phyloP scores from a whole-genome alignment of 2,888 invertebrate genomes.

The Melipona beecheii region DNA sequence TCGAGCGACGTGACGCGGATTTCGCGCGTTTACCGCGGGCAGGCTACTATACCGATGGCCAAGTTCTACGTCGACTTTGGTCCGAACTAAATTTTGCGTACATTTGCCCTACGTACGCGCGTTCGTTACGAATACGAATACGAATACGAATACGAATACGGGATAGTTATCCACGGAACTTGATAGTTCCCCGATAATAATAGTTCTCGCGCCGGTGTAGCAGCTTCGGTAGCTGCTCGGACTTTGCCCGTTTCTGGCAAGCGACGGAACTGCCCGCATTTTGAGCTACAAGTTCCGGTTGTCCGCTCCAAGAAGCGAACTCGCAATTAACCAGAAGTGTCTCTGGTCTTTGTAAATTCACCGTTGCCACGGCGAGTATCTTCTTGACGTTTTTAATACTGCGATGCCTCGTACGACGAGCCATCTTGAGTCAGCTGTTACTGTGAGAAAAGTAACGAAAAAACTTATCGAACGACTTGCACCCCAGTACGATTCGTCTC shows the following conservation, averaged over 20 bases:
- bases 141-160: conserved; percentile 5
- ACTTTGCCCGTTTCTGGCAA: conserved; percentile 41
- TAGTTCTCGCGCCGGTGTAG: conserved; percentile 46
- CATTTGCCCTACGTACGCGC: conserved; percentile 3
- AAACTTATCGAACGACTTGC: too few species aligned
- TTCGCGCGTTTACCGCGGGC: too few species aligned
- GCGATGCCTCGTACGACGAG: too few species aligned
- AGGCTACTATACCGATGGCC: too few species aligned
- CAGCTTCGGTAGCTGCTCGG: conserved; percentile 53
- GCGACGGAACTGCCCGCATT: conserved; percentile 50
- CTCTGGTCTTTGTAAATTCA: conserved; percentile 13
- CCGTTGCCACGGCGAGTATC: not conserved
- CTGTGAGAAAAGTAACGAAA: not conserved
- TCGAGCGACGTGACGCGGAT: too few species aligned
- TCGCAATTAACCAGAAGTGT: conserved; percentile 7
- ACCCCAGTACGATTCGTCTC: too few species aligned
- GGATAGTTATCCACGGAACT: conserved; percentile 46
- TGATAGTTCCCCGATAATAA: conserved; percentile 62
- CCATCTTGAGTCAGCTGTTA: not conserved
- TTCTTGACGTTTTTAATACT: not conserved
- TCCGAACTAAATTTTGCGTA: not conserved
- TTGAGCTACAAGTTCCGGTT: conserved; percentile 42
- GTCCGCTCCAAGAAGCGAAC: conserved; percentile 40
- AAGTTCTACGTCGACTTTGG: too few species aligned
- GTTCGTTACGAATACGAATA: conserved; percentile 17